Conservation (phyloP, 2,797 vertebrate genomes). For the Pelobates cultripes region DNA sequence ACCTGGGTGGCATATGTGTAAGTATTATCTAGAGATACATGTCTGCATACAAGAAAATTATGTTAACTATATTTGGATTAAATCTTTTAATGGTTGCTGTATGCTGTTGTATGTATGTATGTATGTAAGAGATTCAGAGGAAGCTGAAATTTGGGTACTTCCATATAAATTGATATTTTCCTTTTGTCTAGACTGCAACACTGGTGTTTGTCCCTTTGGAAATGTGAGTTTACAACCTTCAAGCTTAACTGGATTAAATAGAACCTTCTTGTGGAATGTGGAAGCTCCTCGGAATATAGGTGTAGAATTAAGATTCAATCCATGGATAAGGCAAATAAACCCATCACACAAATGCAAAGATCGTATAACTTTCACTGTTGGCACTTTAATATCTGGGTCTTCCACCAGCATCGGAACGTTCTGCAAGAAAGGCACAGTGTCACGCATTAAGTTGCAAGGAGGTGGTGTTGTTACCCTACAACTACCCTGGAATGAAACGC, state of each 20-base stretch:
- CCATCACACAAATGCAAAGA: conserved; percentile 75
- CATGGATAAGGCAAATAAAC: conserved; percentile 81
- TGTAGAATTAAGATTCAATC: conserved; percentile 80
- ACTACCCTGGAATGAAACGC: conserved; percentile 65
- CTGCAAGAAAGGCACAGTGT: conserved; percentile 72
- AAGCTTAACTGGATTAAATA: conserved; percentile 77
- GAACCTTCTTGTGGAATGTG: conserved; percentile 84
- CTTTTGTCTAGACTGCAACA: conserved; percentile 70
- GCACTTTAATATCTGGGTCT: conserved; percentile 56
- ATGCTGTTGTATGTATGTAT: no score
- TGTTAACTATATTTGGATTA: no score
- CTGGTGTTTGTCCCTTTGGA: conserved; percentile 69
- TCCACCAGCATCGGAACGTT: conserved; percentile 70
- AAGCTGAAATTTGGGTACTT: no score
- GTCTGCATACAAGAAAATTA: no score
- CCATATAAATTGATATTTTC: background rate
- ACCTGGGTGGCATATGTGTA: no score
- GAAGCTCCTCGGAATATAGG: conserved; percentile 68
- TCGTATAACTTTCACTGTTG: conserved; percentile 74
- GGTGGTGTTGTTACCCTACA: conserved; percentile 65
- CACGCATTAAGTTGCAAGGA: conserved; percentile 72
- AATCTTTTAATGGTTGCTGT: no score
- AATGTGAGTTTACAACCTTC: conserved; percentile 71
- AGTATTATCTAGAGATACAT: no score
- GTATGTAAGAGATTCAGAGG: no score